Evolutionary conservation across 1,140 invertebrate genomes (phyloP).

Genomic region (Helicoverpa zea): DNA sequence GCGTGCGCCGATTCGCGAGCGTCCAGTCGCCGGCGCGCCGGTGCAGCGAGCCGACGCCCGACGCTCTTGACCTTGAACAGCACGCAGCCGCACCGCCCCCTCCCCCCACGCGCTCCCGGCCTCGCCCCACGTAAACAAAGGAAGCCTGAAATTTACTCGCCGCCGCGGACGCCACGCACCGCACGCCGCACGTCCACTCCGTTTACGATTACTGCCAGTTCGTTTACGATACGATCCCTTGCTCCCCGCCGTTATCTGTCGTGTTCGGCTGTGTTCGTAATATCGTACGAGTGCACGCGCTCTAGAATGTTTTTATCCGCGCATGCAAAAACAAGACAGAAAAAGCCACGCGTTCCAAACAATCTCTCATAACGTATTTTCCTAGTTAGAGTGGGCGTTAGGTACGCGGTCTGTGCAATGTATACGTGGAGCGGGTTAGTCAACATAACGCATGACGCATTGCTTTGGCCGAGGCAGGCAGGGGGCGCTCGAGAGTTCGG

Average conservation of each 20-base stretch:
- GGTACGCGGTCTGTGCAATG: constrained; percentile 55
- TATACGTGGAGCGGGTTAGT: constrained; percentile 64
- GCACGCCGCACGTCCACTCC: constrained; percentile 52
- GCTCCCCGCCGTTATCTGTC: constrained; percentile 31
- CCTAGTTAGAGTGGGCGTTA: constrained; percentile 57
- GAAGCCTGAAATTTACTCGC: constrained; percentile 75
- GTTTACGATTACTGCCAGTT: constrained; percentile 43
- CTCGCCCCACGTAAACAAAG: constrained; percentile 85
- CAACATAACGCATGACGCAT: constrained; percentile 71
- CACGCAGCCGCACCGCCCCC: constrained; percentile 72
- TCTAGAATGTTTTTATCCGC: constrained; percentile 31
- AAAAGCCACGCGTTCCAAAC: constrained; percentile 19
- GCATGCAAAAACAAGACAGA: constrained; percentile 39
- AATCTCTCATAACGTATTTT: constrained; percentile 53
- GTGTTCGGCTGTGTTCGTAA: constrained; percentile 36
- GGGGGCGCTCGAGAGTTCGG: constrained; percentile 63
- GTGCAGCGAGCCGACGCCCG: constrained; percentile 69
- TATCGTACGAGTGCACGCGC: constrained; percentile 18
- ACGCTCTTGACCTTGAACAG: constrained; percentile 81
- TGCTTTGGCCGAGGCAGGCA: constrained; percentile 55
- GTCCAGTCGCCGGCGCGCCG: constrained; percentile 66
- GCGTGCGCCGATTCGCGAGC: constrained; percentile 60
- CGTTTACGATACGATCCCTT: constrained; percentile 36
- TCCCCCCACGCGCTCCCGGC: constrained; percentile 51
- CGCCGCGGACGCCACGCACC: constrained; percentile 60